Base-by-base conservation (phyloP, 1,140 invertebrate species). In the Bradynema listronoti region DNA sequence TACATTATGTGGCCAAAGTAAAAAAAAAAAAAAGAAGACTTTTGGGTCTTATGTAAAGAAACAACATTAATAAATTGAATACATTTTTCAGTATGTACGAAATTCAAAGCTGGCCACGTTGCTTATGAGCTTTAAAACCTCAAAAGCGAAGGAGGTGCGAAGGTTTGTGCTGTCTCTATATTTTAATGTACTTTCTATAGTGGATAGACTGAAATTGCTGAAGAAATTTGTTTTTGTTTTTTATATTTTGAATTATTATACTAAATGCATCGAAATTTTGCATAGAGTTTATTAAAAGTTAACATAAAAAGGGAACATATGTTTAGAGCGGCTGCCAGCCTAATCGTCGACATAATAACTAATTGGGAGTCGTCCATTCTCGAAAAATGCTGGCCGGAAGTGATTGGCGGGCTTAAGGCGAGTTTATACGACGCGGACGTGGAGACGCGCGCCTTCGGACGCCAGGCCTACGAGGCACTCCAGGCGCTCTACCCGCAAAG, bases 131-230 rank as follows among this genome's bases (percentile, higher is more conserved):
- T 87, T 87, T 71, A 73, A 91, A 45, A 70, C 78, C 25, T 87
- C 88, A 60, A 96, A 95, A 78, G 90, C 89, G 57, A 91, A 88
- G 82, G 89, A 94, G 56, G 93, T 95, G 71, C 83, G 91, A 36
- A 79, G 80, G 80, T 83, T 70, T n/a, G n/a, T n/a, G n/a, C n/a
- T n/a, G n/a, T n/a, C n/a, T n/a, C n/a, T n/a, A n/a, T n/a, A n/a
- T n/a, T n/a, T n/a, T n/a, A n/a, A n/a, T n/a, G n/a, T n/a, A n/a
- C n/a, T n/a, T n/a, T n/a, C n/a, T n/a, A n/a, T n/a, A n/a, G n/a
- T n/a, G n/a, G n/a, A n/a, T n/a, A n/a, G n/a, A n/a, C n/a, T n/a
- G n/a, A n/a, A n/a, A n/a, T n/a, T n/a, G n/a, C n/a, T n/a, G n/a
- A n/a, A n/a, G n/a, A n/a, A n/a, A n/a, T n/a, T n/a, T n/a, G n/a